Percentiles rank a stretch among this genome's conserved stretches.
phyloP scores from a whole-genome alignment of 1,140 invertebrate species.

The Leguminivora glycinivorella region DNA sequence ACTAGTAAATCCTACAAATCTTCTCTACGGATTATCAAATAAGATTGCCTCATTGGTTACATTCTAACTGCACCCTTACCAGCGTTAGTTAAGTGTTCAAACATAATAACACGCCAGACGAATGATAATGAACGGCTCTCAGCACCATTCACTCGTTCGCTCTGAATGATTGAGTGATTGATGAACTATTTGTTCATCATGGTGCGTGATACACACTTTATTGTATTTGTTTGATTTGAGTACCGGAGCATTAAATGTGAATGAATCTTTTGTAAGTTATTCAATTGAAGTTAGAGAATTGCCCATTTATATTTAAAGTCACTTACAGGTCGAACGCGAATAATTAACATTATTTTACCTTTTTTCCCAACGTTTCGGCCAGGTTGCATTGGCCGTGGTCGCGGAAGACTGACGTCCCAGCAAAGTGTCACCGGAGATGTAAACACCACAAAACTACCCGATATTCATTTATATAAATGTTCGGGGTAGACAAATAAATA shows the following conservation, averaged over 20 bases:
- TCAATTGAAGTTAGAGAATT: not conserved
- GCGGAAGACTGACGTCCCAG: no score
- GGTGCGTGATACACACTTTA: conserved; percentile 1
- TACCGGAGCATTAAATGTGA: not conserved
- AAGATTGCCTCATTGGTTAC: not conserved
- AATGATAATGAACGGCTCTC: conserved; percentile 22
- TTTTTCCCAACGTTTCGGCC: no score
- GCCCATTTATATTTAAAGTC: no score
- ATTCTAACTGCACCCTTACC: not conserved
- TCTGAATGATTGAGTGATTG: conserved; percentile 17
- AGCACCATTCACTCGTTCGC: conserved; percentile 18
- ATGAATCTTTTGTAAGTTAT: not conserved
- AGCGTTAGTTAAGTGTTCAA: conserved; percentile 18
- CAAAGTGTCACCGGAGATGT: no score
- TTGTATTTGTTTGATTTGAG: conserved; percentile 8
- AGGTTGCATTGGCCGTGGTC: no score
- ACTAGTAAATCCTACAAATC: no score
- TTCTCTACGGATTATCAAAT: not conserved
- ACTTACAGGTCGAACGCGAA: no score
- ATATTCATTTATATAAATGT: no score
- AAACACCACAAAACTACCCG: no score
- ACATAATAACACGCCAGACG: conserved; percentile 17
- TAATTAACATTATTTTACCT: no score
- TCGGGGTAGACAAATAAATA: no score
- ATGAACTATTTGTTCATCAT: conserved; percentile 22